Evolutionary conservation across 2,797 vertebrate species (phyloP).

Genomic region (Crocodylus rhombifer): DNA sequence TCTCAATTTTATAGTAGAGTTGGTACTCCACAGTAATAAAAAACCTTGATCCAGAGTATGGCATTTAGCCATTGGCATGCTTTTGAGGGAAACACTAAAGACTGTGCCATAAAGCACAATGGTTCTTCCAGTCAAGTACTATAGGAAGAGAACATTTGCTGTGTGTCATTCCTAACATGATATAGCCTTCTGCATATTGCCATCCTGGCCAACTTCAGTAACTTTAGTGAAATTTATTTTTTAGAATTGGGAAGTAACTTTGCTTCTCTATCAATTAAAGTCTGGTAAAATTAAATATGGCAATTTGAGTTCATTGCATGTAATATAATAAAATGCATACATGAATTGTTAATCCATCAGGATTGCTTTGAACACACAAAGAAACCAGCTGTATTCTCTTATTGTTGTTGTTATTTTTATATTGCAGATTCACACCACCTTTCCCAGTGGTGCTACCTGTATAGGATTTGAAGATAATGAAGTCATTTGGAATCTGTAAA

Average conservation of each 20-base stretch:
- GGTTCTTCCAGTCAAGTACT: too few relatives aligned
- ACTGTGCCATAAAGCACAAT: too few relatives aligned
- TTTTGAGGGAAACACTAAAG: too few relatives aligned
- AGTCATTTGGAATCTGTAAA: conserved; percentile 22
- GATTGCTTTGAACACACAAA: background rate
- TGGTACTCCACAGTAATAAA: too few relatives aligned
- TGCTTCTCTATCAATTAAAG: background rate
- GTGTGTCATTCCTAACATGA: too few relatives aligned
- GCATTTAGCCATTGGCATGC: too few relatives aligned
- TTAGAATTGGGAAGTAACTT: background rate
- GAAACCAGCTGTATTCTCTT: background rate
- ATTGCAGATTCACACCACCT: background rate
- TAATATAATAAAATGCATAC: background rate
- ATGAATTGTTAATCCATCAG: background rate
- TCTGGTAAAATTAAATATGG: background rate
- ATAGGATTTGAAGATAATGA: conserved; percentile 9
- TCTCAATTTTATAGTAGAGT: too few relatives aligned
- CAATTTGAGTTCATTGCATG: background rate
- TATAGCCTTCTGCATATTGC: too few relatives aligned
- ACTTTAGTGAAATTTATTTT: background rate
- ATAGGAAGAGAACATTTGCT: too few relatives aligned
- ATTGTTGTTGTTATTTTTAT: conserved; percentile 13
- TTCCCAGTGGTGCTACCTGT: background rate
- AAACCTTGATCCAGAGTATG: too few relatives aligned
- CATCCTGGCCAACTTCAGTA: too few relatives aligned